Percentiles rank a stretch among this genome's conserved stretches.
phyloP scores from a whole-genome alignment of 2,113 vertebrate species.

The Coryphaenoides rupestris region DNA sequence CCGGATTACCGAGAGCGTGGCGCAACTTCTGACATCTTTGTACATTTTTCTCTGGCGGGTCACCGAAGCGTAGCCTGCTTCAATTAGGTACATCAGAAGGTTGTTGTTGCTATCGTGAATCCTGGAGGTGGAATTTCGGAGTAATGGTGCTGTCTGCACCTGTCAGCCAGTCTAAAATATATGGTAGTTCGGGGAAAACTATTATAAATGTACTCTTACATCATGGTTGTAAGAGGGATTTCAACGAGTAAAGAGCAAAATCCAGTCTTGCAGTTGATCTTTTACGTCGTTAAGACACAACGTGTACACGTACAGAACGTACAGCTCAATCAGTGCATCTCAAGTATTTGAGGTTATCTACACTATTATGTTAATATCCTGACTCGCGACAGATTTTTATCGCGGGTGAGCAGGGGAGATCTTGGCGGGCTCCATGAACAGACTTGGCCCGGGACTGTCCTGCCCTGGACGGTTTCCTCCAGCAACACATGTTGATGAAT shows the following conservation, averaged over 20 bases:
- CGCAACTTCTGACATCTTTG: constrained; percentile 9
- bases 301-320: too few species aligned
- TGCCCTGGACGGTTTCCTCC: constrained; percentile 39
- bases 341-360: too few species aligned
- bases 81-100: constrained; percentile 28
- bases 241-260: too few species aligned
- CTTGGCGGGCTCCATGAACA: constrained; percentile 36
- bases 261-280: too few species aligned
- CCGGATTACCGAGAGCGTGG: constrained; percentile 18
- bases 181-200: too few species aligned
- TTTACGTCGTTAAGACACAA: too few species aligned
- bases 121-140: constrained; percentile 15
- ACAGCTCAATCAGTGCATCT: too few species aligned
- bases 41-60: constrained; percentile 21
- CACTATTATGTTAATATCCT: background rate
- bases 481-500: constrained; percentile 49
- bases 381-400: constrained; percentile 30
- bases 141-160: constrained; percentile 22
- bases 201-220: too few species aligned
- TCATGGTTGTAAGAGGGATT: too few species aligned
- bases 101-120: constrained; percentile 1
- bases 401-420: constrained; percentile 32
- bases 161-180: constrained; percentile 7
- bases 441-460: constrained; percentile 37
- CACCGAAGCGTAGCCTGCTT: constrained; percentile 12